Conservation (phyloP, 1,140 invertebrate genomes). For the Drosophila kanapiae region DNA sequence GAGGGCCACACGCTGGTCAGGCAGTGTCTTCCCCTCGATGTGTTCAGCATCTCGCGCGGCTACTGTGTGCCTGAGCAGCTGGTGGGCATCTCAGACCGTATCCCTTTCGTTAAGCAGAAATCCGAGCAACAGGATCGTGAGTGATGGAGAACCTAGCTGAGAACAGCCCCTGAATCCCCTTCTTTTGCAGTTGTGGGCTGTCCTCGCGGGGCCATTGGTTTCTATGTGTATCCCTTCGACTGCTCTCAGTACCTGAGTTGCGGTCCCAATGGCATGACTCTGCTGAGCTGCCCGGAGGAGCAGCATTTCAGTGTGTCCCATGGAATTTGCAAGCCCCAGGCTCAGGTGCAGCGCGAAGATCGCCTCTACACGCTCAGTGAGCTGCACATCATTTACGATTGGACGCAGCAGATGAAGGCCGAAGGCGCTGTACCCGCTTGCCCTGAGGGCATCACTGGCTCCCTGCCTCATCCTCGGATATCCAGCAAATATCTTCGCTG, state of each 20-base stretch:
- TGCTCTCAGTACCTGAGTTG: constrained; percentile 90
- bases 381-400: constrained; percentile 43
- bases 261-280: constrained; percentile 73
- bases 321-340: constrained; percentile 35
- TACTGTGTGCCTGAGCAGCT: constrained; percentile 41
- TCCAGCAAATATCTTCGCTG: constrained; percentile 90
- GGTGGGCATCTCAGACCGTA: constrained; percentile 43
- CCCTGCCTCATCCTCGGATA: constrained; percentile 87
- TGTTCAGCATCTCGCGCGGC: constrained; percentile 60
- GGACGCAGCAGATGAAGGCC: constrained; percentile 48
- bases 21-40: constrained; percentile 45
- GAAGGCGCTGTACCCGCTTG: constrained; percentile 75
- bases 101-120: constrained; percentile 7
- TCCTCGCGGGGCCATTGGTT: constrained; percentile 86
- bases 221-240: constrained; percentile 87
- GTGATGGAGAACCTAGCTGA: constrained; percentile 1
- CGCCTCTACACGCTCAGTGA: constrained; percentile 46
- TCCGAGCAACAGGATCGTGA: constrained; percentile 29
- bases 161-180: neutral
- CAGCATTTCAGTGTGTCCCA: constrained; percentile 63
- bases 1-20: constrained; percentile 86
- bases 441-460: constrained; percentile 86
- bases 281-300: constrained; percentile 86
- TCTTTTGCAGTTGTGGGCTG: constrained; percentile 71
- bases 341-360: constrained; percentile 54